phyloP scores from a whole-genome alignment of 64 coral and sea anemone genomes.

The Montipora efflorescens region DNA sequence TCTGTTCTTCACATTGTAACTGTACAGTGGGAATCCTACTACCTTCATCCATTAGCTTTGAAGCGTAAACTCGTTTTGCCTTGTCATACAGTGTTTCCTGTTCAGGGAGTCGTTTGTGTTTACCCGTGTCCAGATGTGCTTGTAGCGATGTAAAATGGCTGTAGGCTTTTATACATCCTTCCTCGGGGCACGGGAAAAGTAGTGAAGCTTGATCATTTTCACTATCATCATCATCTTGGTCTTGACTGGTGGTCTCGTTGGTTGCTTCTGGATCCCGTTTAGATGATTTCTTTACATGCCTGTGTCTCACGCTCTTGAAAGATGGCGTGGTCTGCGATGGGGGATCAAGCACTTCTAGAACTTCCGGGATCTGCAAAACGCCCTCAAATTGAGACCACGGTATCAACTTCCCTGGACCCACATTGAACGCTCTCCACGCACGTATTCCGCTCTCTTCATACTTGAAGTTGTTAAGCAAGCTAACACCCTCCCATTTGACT shows the following conservation, averaged over 20 bases:
- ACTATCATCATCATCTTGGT: background rate
- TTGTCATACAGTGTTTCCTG: conserved; percentile 51
- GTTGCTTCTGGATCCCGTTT: background rate
- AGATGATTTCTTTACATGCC: background rate
- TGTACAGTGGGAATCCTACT: conserved; percentile 15
- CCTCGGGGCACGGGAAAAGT: conserved; percentile 44
- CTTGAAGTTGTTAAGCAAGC: conserved; percentile 62
- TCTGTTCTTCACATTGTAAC: background rate
- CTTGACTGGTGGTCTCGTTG: background rate
- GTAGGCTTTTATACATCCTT: conserved; percentile 52
- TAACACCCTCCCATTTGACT: conserved; percentile 70
- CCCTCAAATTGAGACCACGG: conserved; percentile 29
- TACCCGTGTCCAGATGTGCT: conserved; percentile 55
- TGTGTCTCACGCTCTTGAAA: background rate
- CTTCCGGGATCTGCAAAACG: background rate
- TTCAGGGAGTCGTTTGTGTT: conserved; percentile 18
- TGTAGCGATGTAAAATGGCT: conserved; percentile 40
- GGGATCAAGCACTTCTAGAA: background rate
- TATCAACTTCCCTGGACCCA: conserved; percentile 37
- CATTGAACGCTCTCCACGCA: conserved; percentile 52
- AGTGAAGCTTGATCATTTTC: background rate
- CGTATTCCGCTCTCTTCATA: conserved; percentile 47
- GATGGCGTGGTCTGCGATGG: background rate
- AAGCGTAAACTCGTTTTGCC: too few relatives aligned
- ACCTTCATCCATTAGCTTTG: too few relatives aligned